A percentile compares a stretch with the other conserved stretches of the same genome.
phyloP scores from a whole-genome alignment of 2,888 invertebrate genomes.

The Rhagonycha fulva region DNA sequence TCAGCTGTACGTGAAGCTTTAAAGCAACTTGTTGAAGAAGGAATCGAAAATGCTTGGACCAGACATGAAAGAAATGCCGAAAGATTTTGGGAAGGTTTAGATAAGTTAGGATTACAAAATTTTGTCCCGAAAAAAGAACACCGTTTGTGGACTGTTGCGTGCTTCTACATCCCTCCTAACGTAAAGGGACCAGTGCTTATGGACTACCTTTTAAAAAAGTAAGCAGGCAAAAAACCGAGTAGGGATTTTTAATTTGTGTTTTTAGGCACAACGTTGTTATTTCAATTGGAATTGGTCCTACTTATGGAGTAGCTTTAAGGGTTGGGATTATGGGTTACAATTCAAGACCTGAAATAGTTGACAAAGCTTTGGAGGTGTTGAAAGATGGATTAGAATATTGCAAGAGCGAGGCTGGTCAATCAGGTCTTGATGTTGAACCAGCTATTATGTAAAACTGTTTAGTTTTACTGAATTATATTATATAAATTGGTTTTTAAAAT shows the following conservation, averaged over 20 bases:
- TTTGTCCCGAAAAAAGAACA: conserved; percentile 68
- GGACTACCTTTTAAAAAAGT: conserved; percentile 34
- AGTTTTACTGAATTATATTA: too few species aligned
- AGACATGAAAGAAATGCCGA: conserved; percentile 68
- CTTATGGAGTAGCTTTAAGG: conserved; percentile 74
- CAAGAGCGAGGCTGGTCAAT: not conserved
- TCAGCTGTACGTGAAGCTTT: conserved; percentile 80
- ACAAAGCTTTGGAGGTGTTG: conserved; percentile 45
- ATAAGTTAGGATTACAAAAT: conserved; percentile 66
- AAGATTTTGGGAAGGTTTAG: conserved; percentile 67
- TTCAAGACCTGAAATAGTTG: conserved; percentile 41
- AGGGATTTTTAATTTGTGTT: conserved; percentile 1
- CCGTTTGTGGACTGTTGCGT: conserved; percentile 68
- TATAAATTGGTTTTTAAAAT: too few species aligned
- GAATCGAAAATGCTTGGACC: conserved; percentile 67
- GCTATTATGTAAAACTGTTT: not conserved
- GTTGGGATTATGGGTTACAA: conserved; percentile 82
- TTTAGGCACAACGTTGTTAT: conserved; percentile 68
- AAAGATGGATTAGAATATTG: conserved; percentile 41
- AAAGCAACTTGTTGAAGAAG: conserved; percentile 69
- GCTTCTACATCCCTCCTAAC: conserved; percentile 64
- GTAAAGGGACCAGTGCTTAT: conserved; percentile 59
- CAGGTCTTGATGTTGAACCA: not conserved
- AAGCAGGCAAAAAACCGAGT: not conserved
- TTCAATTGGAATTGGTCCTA: conserved; percentile 78